These are phyloP conservation scores for Rhodophaea formosa DNA, from an alignment of 2,888 invertebrate genomes.

Conservation along the genomic window DNA sequence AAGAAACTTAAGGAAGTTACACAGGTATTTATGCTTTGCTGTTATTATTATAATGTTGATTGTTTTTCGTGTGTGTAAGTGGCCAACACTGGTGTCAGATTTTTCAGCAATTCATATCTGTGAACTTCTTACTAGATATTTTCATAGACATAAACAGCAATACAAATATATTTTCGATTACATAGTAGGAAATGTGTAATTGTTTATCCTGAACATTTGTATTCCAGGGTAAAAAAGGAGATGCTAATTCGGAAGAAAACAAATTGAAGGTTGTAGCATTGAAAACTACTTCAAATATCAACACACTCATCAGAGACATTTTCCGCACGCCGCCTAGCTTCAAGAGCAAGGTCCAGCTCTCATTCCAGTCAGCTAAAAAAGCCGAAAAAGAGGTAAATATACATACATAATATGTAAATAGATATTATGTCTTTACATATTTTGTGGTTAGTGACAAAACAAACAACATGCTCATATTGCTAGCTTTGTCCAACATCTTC, in stretches of 20 bases:
- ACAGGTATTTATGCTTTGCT: slow-evolving; percentile 49
- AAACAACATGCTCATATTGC: no score
- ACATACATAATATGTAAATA: no score
- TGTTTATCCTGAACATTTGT: not conserved
- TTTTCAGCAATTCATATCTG: no score
- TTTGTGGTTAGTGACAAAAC: no score
- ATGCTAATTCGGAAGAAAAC: slow-evolving; percentile 89
- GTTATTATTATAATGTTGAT: not conserved
- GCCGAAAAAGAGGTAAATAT: slow-evolving; percentile 61
- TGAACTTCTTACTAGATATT: no score
- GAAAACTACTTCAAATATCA: slow-evolving; percentile 95
- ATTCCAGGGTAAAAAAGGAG: slow-evolving; percentile 84
- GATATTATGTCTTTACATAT: no score
- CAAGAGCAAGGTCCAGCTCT: slow-evolving; percentile 90
- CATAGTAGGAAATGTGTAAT: no score
- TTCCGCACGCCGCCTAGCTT: slow-evolving; percentile 97
- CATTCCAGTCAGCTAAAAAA: slow-evolving; percentile 76
- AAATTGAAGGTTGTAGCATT: slow-evolving; percentile 89
- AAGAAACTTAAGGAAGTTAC: slow-evolving; percentile 86
- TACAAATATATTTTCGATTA: no score
- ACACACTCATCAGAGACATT: slow-evolving; percentile 94
- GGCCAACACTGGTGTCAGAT: no score
- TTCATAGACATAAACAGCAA: no score
- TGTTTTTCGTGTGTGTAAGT: no score
- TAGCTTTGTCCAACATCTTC: no score